Conservation (phyloP, 2,113 vertebrate species). For the Semicossyphus pulcher region DNA sequence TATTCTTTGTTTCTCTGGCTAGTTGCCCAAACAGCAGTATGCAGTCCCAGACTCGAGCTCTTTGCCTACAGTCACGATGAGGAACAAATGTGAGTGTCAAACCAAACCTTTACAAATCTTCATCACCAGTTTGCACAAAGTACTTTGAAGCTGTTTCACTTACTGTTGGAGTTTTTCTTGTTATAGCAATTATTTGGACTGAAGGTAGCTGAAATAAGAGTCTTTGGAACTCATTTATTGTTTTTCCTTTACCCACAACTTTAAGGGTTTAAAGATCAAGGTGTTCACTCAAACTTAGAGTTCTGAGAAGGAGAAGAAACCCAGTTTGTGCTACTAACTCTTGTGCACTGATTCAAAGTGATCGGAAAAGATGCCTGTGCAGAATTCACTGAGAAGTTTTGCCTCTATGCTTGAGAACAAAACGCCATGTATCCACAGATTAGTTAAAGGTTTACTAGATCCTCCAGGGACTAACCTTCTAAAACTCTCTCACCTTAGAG, state of each 20-base stretch:
- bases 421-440: neutral
- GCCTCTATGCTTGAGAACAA: neutral
- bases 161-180: slow-evolving; percentile 30
- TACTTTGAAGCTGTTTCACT: too few species aligned
- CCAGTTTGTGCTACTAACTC: neutral
- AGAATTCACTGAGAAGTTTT: neutral
- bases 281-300: neutral
- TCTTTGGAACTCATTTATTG: too few species aligned
- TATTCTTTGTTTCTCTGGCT: slow-evolving; percentile 51
- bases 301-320: neutral
- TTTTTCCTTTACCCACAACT: too few species aligned
- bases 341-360: neutral
- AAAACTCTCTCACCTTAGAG: neutral
- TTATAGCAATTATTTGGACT: slow-evolving; percentile 1
- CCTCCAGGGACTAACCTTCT: neutral
- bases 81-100: slow-evolving; percentile 87
- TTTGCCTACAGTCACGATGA: slow-evolving; percentile 90
- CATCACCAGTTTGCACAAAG: neutral
- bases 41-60: slow-evolving; percentile 86
- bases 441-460: neutral
- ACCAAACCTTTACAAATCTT: neutral
- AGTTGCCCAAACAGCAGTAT: slow-evolving; percentile 88
- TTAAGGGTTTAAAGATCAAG: neutral
- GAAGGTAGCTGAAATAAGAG: neutral
- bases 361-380: neutral